Evolutionary conservation across 2,888 invertebrate genomes (phyloP).

Genomic region (Drosophila helvetica): DNA sequence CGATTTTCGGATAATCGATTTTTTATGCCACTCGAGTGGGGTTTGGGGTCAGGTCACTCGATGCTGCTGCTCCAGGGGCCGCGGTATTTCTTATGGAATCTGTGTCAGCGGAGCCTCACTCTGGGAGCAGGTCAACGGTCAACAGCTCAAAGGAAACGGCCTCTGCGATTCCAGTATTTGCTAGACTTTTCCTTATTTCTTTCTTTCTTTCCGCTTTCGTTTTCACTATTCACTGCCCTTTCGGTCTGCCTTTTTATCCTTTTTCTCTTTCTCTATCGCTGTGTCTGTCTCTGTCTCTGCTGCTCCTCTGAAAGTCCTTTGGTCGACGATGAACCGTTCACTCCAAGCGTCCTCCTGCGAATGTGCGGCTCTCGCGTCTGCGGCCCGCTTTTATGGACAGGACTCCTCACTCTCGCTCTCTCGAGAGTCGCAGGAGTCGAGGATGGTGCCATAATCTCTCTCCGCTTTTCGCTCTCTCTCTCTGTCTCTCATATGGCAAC

Average conservation of each 20-base stretch:
- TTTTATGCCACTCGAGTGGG: background rate
- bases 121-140: conserved; percentile 5
- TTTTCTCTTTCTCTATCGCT: background rate
- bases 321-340: conserved; percentile 46
- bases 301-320: conserved; percentile 21
- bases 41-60: background rate
- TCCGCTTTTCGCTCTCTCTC: background rate
- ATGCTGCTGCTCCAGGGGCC: background rate
- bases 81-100: background rate
- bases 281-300: background rate
- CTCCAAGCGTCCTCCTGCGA: conserved; percentile 66
- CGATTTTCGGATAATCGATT: background rate
- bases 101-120: background rate
- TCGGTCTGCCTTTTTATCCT: conserved; percentile 6
- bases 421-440: conserved; percentile 25
- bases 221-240: conserved; percentile 64
- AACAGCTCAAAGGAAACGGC: background rate
- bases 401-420: conserved; percentile 1
- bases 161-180: background rate
- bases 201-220: conserved; percentile 54
- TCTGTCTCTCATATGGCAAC: background rate
- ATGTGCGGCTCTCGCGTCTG: conserved; percentile 48
- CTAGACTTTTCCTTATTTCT: conserved; percentile 16
- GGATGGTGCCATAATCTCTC: conserved; percentile 31
- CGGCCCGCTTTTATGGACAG: conserved; percentile 58